Base-by-base conservation (phyloP, 1,140 invertebrate genomes). In the Archivesica marissinica region DNA sequence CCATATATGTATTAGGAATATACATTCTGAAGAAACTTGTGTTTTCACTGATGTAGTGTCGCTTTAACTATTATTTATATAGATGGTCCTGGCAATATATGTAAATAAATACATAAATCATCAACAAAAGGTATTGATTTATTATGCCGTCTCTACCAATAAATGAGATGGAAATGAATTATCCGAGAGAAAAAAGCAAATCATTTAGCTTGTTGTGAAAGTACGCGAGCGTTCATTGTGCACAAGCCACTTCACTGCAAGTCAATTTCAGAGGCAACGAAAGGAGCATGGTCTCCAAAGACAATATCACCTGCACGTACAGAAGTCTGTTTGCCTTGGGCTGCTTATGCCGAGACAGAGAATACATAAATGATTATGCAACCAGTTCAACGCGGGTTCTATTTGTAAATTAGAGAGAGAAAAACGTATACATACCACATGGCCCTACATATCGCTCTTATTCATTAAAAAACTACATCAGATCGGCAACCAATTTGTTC, bases 331-430 rank as follows among this genome's bases (percentile, higher is more conserved):
- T 64, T 35, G 59, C 59, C 25, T 15, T 30, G n/a, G 59, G 30
- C 59, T n/a, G 15, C 23, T 64, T 25, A 20, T 64, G 38, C 59
- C 11, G 6, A 20, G 17, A 2, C 20, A 17, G 23, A 64, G 30
- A 33, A 33, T 35, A 17, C 59, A 35, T 2, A 35, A 64, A 64
- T 64, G 38, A 64, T 64, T 64, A 64, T 35, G 59, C 15, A 64
- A 64, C 59, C 15, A 64, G 59, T 20, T 64, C 59, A 9, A 9
- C 23, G 59, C 28, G 59, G 30, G 38, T 30, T 64, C 59, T 64
- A 64, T 64, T 64, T 64, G 59, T 64, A 64, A 64, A 33, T 64
- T 64, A 64, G 59, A 64, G 17, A n/a, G 17, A 35, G 38, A 72
- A 72, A 72, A 47, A 47, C 6, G 52, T 56, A 23, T 11, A 39